phyloP scores from a whole-genome alignment of 2,888 invertebrate species.

The Dinocampus coccinellae region DNA sequence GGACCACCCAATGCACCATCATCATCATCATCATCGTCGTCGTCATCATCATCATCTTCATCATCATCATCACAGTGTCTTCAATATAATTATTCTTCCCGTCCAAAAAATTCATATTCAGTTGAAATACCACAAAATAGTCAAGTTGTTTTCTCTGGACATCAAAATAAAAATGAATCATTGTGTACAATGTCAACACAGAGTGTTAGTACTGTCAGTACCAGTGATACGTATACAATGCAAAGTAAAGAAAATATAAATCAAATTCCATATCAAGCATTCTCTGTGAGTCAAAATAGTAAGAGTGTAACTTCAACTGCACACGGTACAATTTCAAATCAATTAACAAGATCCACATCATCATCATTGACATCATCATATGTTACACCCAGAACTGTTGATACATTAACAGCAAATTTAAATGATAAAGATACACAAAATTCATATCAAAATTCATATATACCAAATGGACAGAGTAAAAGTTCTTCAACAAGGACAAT shows the following conservation, averaged over 20 bases:
- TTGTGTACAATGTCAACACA: constrained; percentile 20
- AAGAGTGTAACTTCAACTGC: constrained; percentile 33
- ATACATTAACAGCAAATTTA: constrained; percentile 18
- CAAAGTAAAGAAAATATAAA: constrained; percentile 36
- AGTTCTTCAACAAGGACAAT: constrained; percentile 25
- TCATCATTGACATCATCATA: constrained; percentile 30
- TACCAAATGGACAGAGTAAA: constrained; percentile 26
- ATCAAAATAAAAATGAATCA: constrained; percentile 39
- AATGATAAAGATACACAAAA: constrained; percentile 48
- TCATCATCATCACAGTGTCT: constrained; percentile 49
- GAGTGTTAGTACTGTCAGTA: constrained; percentile 19
- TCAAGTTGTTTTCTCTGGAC: constrained; percentile 41
- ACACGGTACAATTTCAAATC: constrained; percentile 29
- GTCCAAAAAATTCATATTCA: constrained; percentile 49
- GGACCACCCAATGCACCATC: neutral
- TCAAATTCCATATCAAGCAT: constrained; percentile 39
- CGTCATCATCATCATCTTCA: constrained; percentile 34
- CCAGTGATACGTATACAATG: constrained; percentile 29
- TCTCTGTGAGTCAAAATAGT: constrained; percentile 10
- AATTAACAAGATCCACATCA: constrained; percentile 34
- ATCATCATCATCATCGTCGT: constrained; percentile 43
- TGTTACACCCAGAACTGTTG: no score
- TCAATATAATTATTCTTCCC: constrained; percentile 48
- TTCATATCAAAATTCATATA: constrained; percentile 47
- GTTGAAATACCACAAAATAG: constrained; percentile 41